Evolutionary conservation across 2,888 invertebrate species (phyloP), one percentile per base, ranked within the genome.

Genomic region (Diaprepes abbreviatus): DNA sequence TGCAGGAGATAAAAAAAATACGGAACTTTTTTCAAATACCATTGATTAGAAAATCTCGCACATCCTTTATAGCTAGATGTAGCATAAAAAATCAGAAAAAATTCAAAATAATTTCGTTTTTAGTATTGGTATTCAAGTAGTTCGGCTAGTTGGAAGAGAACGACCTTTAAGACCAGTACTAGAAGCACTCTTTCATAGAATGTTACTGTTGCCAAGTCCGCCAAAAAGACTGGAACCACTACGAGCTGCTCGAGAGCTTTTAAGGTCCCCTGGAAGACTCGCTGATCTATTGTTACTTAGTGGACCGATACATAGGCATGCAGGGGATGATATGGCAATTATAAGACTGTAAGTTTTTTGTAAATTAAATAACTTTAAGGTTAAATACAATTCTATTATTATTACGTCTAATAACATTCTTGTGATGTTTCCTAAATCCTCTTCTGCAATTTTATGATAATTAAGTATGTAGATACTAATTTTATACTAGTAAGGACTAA

Each of bases 151-250:
- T 0, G 97, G 97, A 0, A 91, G 93, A 35, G 93, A 95, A 19
- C 91, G 93, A 0, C 91, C 92, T n/a, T 85, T 97, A 50, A 88
- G 97, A 10, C 96, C 97, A 6, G 96, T 97, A 40, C 85, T 97
- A 45, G 97, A 97, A 82, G 96, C 97, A 0, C 87, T 97, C 1
- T 97, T 97, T 81, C 97, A 97, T 83, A 88, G 97, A 64, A 95
- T 97, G 92, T 85, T 97, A 2, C 87, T 97, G 0, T 91, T 96
- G 83, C 96, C 97, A 12, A 93, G 94, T 0, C 91, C 94, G 0
- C 88, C 91, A 40, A 94, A 95, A 81, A 88, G 97, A 40, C 88
- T 94, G 6, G 96, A 97, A 77, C 93, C 96, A 0, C 80, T 97
- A 24, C 89, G 93, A 72, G 94, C 95, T 74, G 88, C 94, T 0